phyloP scores from a whole-genome alignment of 1,140 invertebrate species.

The Odontomachus brunneus region DNA sequence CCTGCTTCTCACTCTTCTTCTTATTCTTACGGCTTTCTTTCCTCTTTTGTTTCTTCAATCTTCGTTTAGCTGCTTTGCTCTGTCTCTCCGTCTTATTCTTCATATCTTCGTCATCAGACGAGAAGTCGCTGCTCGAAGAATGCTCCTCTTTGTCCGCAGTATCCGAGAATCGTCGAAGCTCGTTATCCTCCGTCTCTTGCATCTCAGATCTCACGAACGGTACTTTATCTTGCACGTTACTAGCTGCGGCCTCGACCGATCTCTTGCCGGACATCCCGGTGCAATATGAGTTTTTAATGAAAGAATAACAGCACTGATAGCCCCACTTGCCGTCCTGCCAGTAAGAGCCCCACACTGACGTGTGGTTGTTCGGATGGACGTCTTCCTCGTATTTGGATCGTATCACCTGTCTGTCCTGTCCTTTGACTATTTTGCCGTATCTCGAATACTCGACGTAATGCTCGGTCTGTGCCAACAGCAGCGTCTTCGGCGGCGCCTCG shows the following conservation, averaged over 20 bases:
- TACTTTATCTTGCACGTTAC: neutral
- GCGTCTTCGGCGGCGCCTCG: slow-evolving; percentile 92
- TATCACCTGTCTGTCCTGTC: slow-evolving; percentile 94
- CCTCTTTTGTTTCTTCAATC: slow-evolving; percentile 86
- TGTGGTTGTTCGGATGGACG: slow-evolving; percentile 96
- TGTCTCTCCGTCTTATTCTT: slow-evolving; percentile 70
- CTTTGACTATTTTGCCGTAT: slow-evolving; percentile 94
- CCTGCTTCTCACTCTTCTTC: slow-evolving; percentile 86
- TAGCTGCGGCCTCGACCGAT: slow-evolving; percentile 38
- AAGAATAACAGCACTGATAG: slow-evolving; percentile 97
- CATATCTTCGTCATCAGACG: slow-evolving; percentile 81
- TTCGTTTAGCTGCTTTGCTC: slow-evolving; percentile 84
- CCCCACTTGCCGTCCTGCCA: slow-evolving; percentile 98
- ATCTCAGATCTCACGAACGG: neutral
- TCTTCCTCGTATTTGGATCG: slow-evolving; percentile 98
- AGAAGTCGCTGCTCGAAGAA: slow-evolving; percentile 73
- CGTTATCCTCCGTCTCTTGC: slow-evolving; percentile 43
- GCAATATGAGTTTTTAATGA: slow-evolving; percentile 96
- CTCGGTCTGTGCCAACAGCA: slow-evolving; percentile 97
- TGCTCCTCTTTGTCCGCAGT: slow-evolving; percentile 58
- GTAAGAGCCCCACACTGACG: slow-evolving; percentile 97
- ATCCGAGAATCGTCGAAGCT: slow-evolving; percentile 41
- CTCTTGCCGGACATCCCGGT: slow-evolving; percentile 92
- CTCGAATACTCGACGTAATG: slow-evolving; percentile 98
- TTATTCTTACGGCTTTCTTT: slow-evolving; percentile 90